Conservation (phyloP, 2,888 invertebrate genomes). For the Nowickia ferox region DNA sequence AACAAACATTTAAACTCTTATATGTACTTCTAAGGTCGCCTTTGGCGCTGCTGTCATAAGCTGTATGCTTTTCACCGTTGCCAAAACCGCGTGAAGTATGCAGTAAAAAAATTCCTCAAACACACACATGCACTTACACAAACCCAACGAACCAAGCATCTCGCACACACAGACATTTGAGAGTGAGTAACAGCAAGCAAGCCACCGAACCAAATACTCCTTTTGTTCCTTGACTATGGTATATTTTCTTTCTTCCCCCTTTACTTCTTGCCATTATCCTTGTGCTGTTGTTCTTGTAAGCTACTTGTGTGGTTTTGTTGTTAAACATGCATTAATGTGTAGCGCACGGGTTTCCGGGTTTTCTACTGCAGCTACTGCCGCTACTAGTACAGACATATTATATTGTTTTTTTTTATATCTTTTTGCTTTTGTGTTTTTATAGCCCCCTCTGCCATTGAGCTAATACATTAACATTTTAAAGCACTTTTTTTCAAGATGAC, state of each 20-base stretch:
- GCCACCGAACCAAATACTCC: constrained; percentile 19
- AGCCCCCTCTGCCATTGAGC: constrained; percentile 31
- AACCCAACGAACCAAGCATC: constrained; percentile 18
- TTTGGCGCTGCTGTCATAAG: constrained; percentile 70
- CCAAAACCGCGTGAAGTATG: constrained; percentile 52
- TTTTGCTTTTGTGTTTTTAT: constrained; percentile 19
- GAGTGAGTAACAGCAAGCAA: background rate
- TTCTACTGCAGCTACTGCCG: constrained; percentile 15
- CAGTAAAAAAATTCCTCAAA: constrained; percentile 29
- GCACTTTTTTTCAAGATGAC: constrained; percentile 46
- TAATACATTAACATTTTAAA: constrained; percentile 66
- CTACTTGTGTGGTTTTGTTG: constrained; percentile 53
- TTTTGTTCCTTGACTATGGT: constrained; percentile 27
- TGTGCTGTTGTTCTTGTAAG: background rate
- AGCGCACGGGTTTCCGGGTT: constrained; percentile 52
- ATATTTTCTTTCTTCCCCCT: background rate
- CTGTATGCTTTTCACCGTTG: constrained; percentile 63
- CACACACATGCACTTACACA: background rate
- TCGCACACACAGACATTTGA: constrained; percentile 23
- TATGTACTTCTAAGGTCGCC: constrained; percentile 56
- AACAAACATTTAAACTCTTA: constrained; percentile 67
- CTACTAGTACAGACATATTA: constrained; percentile 11
- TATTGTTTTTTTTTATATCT: background rate
- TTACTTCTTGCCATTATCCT: background rate
- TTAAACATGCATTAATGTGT: constrained; percentile 43